phyloP scores from a whole-genome alignment of 2,113 vertebrate genomes.

The Triplophysa tibetana region DNA sequence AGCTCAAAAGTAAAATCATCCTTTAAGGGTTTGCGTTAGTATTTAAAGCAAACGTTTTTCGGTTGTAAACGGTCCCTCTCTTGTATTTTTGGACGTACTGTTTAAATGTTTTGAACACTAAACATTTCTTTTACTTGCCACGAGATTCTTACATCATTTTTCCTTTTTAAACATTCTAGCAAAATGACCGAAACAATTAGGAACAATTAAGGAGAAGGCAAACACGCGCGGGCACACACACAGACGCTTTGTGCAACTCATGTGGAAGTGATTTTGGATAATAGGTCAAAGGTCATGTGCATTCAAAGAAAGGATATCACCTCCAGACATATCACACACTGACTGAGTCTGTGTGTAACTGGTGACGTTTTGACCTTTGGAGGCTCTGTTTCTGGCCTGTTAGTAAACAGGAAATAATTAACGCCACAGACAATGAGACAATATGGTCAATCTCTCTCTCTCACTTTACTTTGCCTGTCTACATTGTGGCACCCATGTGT shows the following conservation, averaged over 20 bases:
- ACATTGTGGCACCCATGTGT: conserved; percentile 22
- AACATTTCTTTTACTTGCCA: neutral
- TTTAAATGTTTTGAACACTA: neutral
- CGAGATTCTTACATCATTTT: neutral
- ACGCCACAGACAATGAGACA: conserved; percentile 92
- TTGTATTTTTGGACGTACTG: neutral
- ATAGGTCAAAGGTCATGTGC: conserved; percentile 68
- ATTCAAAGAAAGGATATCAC: conserved; percentile 67
- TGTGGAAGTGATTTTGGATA: conserved; percentile 47
- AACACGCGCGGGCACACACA: conserved; percentile 34
- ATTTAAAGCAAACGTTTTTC: neutral
- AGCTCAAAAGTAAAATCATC: neutral
- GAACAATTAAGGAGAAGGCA: conserved; percentile 2
- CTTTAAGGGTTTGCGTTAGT: neutral
- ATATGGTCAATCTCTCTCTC: conserved; percentile 59
- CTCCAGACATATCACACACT: conserved; percentile 75
- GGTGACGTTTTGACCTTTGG: conserved; percentile 84
- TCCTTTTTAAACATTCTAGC: neutral
- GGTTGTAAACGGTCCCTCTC: neutral
- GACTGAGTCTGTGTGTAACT: conserved; percentile 38
- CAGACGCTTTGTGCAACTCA: neutral
- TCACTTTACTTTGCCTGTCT: conserved; percentile 37
- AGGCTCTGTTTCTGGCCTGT: conserved; percentile 75
- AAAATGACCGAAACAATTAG: neutral
- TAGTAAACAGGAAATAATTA: conserved; percentile 99